Base-by-base conservation (phyloP, 2,888 invertebrate genomes). In the Eristalinus aeneus region DNA sequence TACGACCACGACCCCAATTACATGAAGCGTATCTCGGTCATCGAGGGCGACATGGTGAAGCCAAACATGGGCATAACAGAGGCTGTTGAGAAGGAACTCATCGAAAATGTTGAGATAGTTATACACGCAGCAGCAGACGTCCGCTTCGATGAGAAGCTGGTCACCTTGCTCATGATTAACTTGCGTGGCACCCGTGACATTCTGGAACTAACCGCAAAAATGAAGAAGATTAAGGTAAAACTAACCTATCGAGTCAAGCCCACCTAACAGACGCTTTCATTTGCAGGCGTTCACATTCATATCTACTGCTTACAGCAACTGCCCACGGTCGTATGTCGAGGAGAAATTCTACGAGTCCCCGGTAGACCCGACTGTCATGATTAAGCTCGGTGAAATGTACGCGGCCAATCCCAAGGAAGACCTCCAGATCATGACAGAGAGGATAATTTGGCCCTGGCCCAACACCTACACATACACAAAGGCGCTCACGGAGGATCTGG, bases 91-190 rank as follows among this genome's bases (percentile, higher is more conserved):
- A 23, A 77, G 0, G 78, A 88, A 6, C 73, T 90, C 11, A 79
- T 86, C 6, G 85, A 89, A 5, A 89, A 88, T 64, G 89, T 89
- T 1, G 79, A 90, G 34, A 88, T 90, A 31, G 88, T 90, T 1
- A 78, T 90, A 5, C 90, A 90, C 77, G 89, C 89, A 4, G 90
- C 89, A 2, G 89, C 90, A 9, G 89, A 89, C 81, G 89, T 90
- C 0, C 84, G 90, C 23, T 90, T 90, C 27, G 89, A 90, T 68
- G 88, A 89, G 39, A 85, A 88, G 36, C 74, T 90, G 9, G 61
- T 67, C 32, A 88, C 88, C 2, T 79, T 89, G 12, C 34, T 89
- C 12, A 69, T 88, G 34, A 76, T 73, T 3, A 90, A 90, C 67
- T 67, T 90, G n/a, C 88, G 89, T 16, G 90, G 89, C 23, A 90